Percentiles rank a stretch among this genome's conserved stretches.
phyloP scores from a whole-genome alignment of 2,113 vertebrate genomes.

The Larimichthys polyactis region DNA sequence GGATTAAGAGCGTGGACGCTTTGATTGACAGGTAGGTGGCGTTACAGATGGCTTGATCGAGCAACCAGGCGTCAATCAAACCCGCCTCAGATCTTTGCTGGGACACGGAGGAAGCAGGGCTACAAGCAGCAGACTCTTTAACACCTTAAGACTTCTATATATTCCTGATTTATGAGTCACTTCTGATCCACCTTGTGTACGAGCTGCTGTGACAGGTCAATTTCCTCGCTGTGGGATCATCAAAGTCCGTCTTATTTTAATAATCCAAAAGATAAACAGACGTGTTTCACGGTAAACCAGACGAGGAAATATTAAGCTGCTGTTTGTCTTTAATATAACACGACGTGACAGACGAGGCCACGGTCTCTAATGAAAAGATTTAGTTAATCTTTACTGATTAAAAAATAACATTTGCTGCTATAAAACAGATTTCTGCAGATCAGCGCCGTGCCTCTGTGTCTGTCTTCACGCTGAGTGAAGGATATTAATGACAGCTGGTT shows the following conservation, averaged over 20 bases:
- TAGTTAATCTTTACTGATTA: slow-evolving; percentile 27
- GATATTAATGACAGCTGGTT: slow-evolving; percentile 65
- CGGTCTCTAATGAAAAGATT: slow-evolving; percentile 23
- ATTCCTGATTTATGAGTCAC: no score
- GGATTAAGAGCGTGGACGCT: no score
- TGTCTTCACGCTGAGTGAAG: slow-evolving; percentile 36
- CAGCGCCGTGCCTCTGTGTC: not conserved
- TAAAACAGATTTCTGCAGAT: slow-evolving; percentile 21
- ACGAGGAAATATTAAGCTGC: not conserved
- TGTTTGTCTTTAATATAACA: slow-evolving; percentile 9
- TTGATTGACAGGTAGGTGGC: no score
- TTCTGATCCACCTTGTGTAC: no score
- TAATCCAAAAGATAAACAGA: not conserved
- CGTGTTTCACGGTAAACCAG: not conserved
- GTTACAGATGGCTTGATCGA: no score
- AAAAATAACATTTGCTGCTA: slow-evolving; percentile 29
- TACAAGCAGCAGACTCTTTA: no score
- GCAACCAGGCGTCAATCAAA: no score
- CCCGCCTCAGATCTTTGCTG: not conserved
- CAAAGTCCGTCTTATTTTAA: no score
- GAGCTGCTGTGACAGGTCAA: no score
- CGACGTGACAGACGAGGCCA: not conserved
- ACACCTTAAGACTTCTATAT: no score
- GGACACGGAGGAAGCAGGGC: no score
- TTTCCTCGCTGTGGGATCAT: no score